phyloP scores from a whole-genome alignment of 2,113 vertebrate genomes.

The Bagarius yarrelli region DNA sequence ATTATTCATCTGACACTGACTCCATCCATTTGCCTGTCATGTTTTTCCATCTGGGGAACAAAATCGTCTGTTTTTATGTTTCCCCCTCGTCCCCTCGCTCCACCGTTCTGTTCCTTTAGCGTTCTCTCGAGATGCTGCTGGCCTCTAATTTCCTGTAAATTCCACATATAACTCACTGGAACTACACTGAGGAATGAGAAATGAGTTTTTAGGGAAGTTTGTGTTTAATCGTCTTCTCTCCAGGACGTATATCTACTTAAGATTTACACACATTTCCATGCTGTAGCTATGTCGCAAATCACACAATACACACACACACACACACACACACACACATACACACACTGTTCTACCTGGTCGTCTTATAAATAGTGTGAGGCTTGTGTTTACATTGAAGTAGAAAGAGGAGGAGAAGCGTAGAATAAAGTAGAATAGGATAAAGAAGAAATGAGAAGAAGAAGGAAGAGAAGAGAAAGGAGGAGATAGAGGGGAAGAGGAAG shows the following conservation, averaged over 20 bases:
- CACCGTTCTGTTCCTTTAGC: neutral
- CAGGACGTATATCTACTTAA: neutral
- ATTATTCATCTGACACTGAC: constrained; percentile 35
- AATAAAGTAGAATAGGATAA: too few species aligned
- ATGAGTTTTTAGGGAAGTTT: neutral
- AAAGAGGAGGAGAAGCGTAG: too few species aligned
- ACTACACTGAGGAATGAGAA: neutral
- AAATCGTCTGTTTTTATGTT: constrained; percentile 12
- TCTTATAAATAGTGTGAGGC: too few species aligned
- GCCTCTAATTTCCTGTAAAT: constrained; percentile 2
- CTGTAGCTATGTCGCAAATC: too few species aligned
- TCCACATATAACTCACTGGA: neutral
- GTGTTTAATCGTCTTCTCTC: neutral
- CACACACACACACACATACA: too few species aligned
- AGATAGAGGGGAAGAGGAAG: too few species aligned
- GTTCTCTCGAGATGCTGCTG: neutral
- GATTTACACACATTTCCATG: neutral
- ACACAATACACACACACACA: too few species aligned
- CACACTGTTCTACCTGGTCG: too few species aligned
- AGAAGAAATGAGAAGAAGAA: too few species aligned
- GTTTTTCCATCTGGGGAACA: constrained; percentile 17
- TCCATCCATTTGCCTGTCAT: constrained; percentile 47
- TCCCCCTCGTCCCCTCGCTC: constrained; percentile 7
- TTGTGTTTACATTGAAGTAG: too few species aligned
- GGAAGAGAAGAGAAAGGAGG: too few species aligned